Percentiles rank a stretch among this genome's conserved stretches.
Evolutionary conservation across 2,888 invertebrate genomes (phyloP).

Genomic region (Thecocarcelia acutangulata): DNA sequence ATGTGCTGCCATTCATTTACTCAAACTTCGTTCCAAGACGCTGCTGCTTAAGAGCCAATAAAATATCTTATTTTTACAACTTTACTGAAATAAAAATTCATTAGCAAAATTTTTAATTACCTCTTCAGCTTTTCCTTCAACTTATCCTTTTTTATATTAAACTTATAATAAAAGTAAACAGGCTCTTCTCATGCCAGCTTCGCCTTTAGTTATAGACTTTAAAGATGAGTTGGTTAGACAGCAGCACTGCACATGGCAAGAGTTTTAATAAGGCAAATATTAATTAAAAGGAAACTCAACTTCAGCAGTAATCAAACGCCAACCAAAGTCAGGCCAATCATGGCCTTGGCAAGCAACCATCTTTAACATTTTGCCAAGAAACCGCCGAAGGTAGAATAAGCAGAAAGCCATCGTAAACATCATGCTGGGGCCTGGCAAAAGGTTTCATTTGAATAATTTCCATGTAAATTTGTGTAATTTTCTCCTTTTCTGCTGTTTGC

Average conservation of each 20-base stretch:
- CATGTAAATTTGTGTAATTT: slow-evolving; percentile 60
- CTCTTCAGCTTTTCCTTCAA: slow-evolving; percentile 35
- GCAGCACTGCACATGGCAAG: slow-evolving; percentile 41
- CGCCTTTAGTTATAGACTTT: slow-evolving; percentile 39
- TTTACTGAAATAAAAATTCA: not conserved
- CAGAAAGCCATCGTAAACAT: slow-evolving; percentile 16
- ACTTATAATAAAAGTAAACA: slow-evolving; percentile 17
- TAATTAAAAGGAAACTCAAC: slow-evolving; percentile 70
- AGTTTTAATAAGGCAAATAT: slow-evolving; percentile 67
- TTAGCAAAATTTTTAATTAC: slow-evolving; percentile 61
- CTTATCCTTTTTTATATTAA: slow-evolving; percentile 53
- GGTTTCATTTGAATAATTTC: slow-evolving; percentile 64
- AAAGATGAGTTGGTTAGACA: slow-evolving; percentile 41
- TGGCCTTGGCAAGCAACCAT: slow-evolving; percentile 31
- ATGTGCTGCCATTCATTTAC: no score
- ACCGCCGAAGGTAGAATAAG: slow-evolving; percentile 4
- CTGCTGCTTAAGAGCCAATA: no score
- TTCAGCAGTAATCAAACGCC: slow-evolving; percentile 47
- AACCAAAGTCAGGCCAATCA: slow-evolving; percentile 34
- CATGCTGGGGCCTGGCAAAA: slow-evolving; percentile 43
- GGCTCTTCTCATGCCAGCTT: slow-evolving; percentile 43
- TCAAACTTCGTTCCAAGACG: no score
- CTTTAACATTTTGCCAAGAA: slow-evolving; percentile 6
- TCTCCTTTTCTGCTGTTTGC: not conserved
- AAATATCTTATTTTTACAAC: no score